Conservation (phyloP, 2,888 invertebrate species). For the Pammene fasciana region DNA sequence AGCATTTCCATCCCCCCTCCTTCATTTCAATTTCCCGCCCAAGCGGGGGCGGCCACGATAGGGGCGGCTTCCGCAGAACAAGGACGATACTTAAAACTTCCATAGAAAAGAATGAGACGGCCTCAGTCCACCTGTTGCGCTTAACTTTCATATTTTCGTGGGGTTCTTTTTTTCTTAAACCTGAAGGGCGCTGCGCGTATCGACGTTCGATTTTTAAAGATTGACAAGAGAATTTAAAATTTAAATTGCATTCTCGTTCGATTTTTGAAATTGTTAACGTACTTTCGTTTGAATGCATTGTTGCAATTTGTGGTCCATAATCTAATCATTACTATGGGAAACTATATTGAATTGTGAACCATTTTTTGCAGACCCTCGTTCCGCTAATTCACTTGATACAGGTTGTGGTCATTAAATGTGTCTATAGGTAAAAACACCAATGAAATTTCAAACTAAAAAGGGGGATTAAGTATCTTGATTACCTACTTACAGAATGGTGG, state of each 20-base stretch:
- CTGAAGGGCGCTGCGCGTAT: conserved; percentile 69
- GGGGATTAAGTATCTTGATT: too few species aligned
- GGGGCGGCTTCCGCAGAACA: conserved; percentile 80
- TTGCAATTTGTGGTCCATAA: conserved; percentile 21
- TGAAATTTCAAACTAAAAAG: too few species aligned
- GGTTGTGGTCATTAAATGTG: too few species aligned
- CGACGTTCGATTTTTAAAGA: conserved; percentile 67
- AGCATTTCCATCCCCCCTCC: conserved; percentile 80
- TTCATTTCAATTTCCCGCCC: conserved; percentile 81
- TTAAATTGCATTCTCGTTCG: conserved; percentile 48
- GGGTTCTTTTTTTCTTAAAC: conserved; percentile 76
- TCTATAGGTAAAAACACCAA: too few species aligned
- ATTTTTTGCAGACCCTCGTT: neutral
- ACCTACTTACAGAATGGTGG: too few species aligned
- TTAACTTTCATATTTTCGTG: conserved; percentile 76
- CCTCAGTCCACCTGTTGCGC: conserved; percentile 81
- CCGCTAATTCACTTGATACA: neutral
- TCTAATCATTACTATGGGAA: conserved; percentile 1
- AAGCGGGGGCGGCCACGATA: conserved; percentile 77
- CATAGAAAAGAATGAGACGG: conserved; percentile 82
- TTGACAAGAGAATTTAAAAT: conserved; percentile 50
- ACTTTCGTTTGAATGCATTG: conserved; percentile 23
- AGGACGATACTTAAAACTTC: conserved; percentile 74
- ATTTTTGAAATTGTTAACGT: conserved; percentile 35
- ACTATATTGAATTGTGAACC: neutral